phyloP scores from a whole-genome alignment of 30 jellyfish, hydroid and myxozoan genomes.

The Rhopilema esculentum region DNA sequence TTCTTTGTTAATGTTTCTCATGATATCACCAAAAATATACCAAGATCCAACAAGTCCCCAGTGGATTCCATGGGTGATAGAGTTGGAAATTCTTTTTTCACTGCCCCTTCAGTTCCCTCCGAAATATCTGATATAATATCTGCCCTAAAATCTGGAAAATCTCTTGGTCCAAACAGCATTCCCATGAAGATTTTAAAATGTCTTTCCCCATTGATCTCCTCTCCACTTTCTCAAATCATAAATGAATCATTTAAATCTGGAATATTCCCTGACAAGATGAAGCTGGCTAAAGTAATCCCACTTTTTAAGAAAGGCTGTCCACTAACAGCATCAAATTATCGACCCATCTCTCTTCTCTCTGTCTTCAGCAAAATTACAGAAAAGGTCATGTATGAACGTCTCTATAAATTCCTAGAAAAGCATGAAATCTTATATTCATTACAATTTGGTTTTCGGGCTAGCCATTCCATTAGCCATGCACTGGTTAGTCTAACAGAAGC shows the following conservation, averaged over 20 bases:
- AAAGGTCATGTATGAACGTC: slow-evolving; percentile 55
- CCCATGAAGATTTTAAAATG: slow-evolving; percentile 52
- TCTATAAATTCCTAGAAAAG: slow-evolving; percentile 37
- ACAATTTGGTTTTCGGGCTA: slow-evolving; percentile 79
- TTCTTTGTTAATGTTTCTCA: no score
- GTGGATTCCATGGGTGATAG: slow-evolving; percentile 38
- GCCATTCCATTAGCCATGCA: no score
- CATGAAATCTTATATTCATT: slow-evolving; percentile 33
- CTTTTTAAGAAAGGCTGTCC: no score
- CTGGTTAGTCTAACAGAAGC: no score
- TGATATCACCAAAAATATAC: slow-evolving; percentile 57
- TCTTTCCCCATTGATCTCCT: slow-evolving; percentile 45
- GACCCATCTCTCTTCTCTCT: slow-evolving; percentile 78
- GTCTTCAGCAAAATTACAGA: slow-evolving; percentile 66
- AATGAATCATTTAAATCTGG: no score
- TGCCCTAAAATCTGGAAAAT: slow-evolving; percentile 58
- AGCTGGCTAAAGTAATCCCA: no score
- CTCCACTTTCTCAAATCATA: slow-evolving; percentile 75
- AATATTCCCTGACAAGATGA: no score
- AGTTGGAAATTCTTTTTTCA: no score
- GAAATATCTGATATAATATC: slow-evolving; percentile 70
- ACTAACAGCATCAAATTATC: slow-evolving; percentile 45
- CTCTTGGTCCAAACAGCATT: slow-evolving; percentile 77
- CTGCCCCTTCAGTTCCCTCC: slow-evolving; percentile 63
- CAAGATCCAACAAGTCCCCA: slow-evolving; percentile 37